Conservation (phyloP, 1,140 invertebrate genomes). For the Papilio polytes region DNA sequence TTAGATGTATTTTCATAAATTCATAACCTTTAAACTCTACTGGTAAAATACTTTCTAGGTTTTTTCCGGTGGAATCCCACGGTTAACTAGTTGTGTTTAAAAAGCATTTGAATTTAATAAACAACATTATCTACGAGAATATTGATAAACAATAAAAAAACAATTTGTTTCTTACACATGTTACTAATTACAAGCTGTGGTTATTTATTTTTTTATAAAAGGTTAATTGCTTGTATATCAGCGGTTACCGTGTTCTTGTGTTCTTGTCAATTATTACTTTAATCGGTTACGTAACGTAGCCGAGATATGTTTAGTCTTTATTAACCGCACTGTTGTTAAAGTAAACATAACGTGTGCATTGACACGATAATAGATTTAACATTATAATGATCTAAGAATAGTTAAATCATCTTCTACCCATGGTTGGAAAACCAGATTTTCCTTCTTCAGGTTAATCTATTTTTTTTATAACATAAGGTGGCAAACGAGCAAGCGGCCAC, state of each 20-base stretch:
- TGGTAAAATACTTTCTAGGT: no score
- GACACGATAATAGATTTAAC: neutral
- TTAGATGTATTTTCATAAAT: neutral
- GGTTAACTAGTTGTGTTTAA: no score
- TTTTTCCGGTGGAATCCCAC: no score
- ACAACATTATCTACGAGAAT: no score
- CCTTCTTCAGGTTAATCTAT: no score
- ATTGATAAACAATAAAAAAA: no score
- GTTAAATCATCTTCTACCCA: no score
- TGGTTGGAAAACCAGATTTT: no score
- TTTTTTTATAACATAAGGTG: no score
- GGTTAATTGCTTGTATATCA: neutral
- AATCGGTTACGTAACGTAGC: neutral
- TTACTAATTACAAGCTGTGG: neutral
- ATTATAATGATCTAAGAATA: neutral
- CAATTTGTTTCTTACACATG: no score
- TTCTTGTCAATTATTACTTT: conserved; percentile 6
- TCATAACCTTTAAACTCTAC: no score
- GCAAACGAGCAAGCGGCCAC: no score
- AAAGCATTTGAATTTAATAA: neutral
- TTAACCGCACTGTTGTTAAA: neutral
- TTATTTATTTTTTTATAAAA: neutral
- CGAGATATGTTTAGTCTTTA: conserved; percentile 1
- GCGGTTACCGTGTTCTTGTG: neutral
- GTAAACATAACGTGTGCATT: neutral